phyloP scores from a whole-genome alignment of 2,113 vertebrate species.

The Nyctibius bracteatus region DNA sequence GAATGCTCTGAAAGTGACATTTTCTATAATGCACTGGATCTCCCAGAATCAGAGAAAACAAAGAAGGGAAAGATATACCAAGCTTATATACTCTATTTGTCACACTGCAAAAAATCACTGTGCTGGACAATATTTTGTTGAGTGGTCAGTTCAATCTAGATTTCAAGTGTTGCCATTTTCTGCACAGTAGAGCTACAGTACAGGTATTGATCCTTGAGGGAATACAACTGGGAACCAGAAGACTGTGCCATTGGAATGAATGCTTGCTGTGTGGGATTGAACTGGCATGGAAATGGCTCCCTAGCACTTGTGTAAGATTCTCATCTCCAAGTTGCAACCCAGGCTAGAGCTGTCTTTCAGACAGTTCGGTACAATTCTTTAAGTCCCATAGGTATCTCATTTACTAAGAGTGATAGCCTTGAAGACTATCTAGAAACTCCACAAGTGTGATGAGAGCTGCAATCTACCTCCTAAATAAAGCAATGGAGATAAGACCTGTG shows the following conservation, averaged over 20 bases:
- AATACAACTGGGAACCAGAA: background rate
- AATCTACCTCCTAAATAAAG: background rate
- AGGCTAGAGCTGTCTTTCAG: background rate
- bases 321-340: background rate
- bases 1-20: background rate
- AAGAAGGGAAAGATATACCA: background rate
- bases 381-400: background rate
- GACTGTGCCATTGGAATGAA: background rate
- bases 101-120: background rate
- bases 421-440: background rate
- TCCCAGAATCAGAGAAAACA: background rate
- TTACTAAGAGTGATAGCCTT: background rate
- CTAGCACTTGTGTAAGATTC: background rate
- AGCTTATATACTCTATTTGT: background rate
- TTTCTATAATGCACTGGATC: background rate
- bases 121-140: background rate
- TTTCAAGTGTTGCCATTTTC: background rate
- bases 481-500: background rate
- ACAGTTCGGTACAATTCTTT: background rate
- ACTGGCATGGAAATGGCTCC: background rate
- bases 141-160: background rate
- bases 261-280: background rate
- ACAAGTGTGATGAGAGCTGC: background rate
- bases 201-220: background rate
- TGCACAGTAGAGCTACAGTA: background rate